phyloP scores from a whole-genome alignment of 2,113 vertebrate species.

The Grammatotria lemairii region DNA sequence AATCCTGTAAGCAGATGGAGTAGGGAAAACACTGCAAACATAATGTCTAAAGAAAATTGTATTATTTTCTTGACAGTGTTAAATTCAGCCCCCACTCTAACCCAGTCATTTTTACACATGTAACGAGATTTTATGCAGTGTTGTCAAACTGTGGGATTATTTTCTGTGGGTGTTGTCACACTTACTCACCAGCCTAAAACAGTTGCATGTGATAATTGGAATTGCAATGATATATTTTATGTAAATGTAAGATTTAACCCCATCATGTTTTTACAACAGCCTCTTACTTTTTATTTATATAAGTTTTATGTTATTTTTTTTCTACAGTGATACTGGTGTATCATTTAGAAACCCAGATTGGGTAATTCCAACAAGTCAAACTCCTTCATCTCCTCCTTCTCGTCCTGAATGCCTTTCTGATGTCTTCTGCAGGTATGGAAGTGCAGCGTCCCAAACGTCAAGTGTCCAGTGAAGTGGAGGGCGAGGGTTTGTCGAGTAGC shows the following conservation, averaged over 20 bases:
- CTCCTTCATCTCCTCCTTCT: background rate
- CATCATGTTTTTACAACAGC: background rate
- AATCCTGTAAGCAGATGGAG: background rate
- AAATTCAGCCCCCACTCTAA: background rate
- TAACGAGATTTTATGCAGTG: background rate
- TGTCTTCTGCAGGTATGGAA: slow-evolving; percentile 78
- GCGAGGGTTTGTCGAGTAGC: slow-evolving; percentile 81
- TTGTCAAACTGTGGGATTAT: background rate
- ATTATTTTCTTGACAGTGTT: background rate
- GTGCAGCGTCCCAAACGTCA: slow-evolving; percentile 89
- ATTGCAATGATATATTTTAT: background rate
- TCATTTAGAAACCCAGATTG: background rate
- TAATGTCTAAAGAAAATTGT: background rate
- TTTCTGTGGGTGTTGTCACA: background rate
- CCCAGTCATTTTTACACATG: background rate
- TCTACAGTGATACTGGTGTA: accelerated
- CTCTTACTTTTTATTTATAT: background rate
- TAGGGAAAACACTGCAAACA: background rate
- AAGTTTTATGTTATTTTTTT: background rate
- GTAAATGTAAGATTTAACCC: background rate
- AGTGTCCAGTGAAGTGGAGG: slow-evolving; percentile 86
- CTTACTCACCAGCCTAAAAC: background rate
- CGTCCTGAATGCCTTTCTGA: background rate
- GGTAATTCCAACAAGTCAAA: background rate
- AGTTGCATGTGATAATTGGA: background rate